Conservation (phyloP, 2,888 invertebrate species). For the Drosophila borborema region DNA sequence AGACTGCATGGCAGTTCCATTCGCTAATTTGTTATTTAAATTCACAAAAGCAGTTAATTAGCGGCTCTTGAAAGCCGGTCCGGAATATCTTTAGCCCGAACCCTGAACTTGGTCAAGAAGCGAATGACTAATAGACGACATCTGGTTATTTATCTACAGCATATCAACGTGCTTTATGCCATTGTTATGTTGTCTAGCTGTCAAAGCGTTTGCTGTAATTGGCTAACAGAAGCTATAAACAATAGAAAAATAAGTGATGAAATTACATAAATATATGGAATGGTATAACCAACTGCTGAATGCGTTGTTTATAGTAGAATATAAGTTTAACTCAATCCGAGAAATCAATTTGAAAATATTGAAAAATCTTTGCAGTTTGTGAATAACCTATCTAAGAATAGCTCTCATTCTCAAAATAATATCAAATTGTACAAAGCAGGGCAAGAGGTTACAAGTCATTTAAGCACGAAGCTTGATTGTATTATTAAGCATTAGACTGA, state of each 20-base stretch:
- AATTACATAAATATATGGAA: not conserved
- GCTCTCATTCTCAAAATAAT: too few relatives aligned
- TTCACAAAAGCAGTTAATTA: conserved; percentile 48
- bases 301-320: not conserved
- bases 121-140: conserved; percentile 35
- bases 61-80: conserved; percentile 36
- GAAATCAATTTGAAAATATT: too few relatives aligned
- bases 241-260: conserved; percentile 15
- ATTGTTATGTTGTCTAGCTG: conserved; percentile 49
- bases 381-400: too few relatives aligned
- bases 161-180: conserved; percentile 20
- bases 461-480: too few relatives aligned
- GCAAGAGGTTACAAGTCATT: too few relatives aligned
- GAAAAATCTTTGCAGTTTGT: too few relatives aligned
- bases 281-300: not conserved
- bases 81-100: conserved; percentile 5
- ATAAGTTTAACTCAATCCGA: too few relatives aligned
- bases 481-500: too few relatives aligned
- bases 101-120: conserved; percentile 5
- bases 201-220: conserved; percentile 44
- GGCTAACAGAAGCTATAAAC: conserved; percentile 36
- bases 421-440: too few relatives aligned
- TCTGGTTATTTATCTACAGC: conserved; percentile 32
- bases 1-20: conserved; percentile 71
- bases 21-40: conserved; percentile 71